Evolutionary conservation across 2,113 vertebrate genomes (phyloP).

Genomic region (Micronycteris hirsuta): DNA sequence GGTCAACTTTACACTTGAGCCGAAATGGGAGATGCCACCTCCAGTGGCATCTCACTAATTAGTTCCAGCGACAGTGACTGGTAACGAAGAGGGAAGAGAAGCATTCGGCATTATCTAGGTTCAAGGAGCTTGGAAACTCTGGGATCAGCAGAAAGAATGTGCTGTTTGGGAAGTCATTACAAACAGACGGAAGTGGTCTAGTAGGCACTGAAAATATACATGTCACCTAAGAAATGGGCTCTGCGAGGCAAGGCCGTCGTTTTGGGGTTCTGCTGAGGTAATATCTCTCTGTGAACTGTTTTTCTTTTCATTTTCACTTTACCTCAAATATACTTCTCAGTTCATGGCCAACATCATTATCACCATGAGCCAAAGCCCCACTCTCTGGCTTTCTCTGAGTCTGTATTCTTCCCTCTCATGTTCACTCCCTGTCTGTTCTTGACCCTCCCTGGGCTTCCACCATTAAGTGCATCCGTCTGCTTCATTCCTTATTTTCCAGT

Average conservation of each 20-base stretch:
- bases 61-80: neutral
- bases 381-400: neutral
- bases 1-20: neutral
- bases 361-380: neutral
- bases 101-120: neutral
- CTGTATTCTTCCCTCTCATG: neutral
- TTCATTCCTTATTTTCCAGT: neutral
- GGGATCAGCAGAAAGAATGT: neutral
- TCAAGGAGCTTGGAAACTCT: neutral
- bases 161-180: neutral
- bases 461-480: neutral
- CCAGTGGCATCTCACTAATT: neutral
- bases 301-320: neutral
- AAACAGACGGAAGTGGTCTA: neutral
- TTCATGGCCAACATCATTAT: neutral
- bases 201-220: neutral
- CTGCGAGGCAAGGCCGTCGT: neutral
- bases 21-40: neutral
- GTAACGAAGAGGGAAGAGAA: neutral
- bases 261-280: neutral
- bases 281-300: neutral
- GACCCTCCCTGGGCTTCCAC: neutral
- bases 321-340: neutral
- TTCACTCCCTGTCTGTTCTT: neutral
- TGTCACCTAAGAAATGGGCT: neutral